These are phyloP conservation scores for Eurystomus gularis DNA, from an alignment of 2,113 vertebrate genomes.

Conservation along the genomic window DNA sequence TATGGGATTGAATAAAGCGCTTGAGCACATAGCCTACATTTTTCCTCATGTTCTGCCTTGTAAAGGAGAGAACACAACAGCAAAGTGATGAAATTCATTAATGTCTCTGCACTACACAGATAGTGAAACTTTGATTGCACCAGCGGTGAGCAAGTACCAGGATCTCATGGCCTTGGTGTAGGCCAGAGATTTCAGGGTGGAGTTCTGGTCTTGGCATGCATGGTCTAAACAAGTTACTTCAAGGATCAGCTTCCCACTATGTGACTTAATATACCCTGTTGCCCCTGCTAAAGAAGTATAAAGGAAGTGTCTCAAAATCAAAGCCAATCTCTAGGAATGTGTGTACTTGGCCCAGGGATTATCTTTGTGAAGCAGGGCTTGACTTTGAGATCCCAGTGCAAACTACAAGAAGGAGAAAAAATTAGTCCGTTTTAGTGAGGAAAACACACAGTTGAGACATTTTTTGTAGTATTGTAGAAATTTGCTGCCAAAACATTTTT, in stretches of 20 bases:
- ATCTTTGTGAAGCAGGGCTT: neutral
- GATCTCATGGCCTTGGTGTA: neutral
- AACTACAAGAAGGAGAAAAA: neutral
- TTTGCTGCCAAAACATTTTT: slow-evolving; percentile 4
- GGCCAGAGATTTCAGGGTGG: neutral
- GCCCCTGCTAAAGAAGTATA: neutral
- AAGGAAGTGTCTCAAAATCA: neutral
- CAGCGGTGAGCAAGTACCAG: neutral
- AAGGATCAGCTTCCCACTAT: neutral
- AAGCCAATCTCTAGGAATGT: neutral
- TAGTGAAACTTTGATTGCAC: neutral
- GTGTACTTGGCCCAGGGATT: neutral
- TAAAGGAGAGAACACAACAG: neutral
- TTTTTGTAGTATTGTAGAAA: neutral
- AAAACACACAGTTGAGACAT: neutral
- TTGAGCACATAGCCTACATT: neutral
- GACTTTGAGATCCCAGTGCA: neutral
- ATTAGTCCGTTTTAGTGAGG: neutral
- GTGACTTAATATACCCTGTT: neutral
- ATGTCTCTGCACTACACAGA: neutral
- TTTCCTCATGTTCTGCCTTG: neutral
- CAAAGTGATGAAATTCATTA: neutral
- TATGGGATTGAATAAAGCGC: neutral
- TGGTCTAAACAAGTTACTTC: neutral
- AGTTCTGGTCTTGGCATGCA: neutral